These are phyloP conservation scores for Philereme vetulata DNA, from an alignment of 2,888 invertebrate species.

Conservation along the genomic window DNA sequence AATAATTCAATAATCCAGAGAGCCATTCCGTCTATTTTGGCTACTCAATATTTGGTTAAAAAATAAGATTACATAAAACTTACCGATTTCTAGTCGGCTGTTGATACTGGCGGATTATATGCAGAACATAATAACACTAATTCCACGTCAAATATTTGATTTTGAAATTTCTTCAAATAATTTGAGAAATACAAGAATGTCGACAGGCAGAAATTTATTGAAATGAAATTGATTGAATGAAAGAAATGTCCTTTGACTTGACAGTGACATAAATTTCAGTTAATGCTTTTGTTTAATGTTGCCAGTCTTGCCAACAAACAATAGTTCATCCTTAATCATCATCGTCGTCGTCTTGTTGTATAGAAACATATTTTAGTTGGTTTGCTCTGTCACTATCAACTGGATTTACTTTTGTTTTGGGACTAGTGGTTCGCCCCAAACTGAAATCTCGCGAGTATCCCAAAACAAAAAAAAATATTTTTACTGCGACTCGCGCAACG, in stretches of 20 bases:
- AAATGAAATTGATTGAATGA: neutral
- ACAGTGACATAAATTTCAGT: neutral
- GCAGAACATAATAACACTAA: constrained; percentile 43
- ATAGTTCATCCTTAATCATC: no score
- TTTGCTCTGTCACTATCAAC: no score
- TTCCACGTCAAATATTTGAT: constrained; percentile 45
- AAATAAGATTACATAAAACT: constrained; percentile 41
- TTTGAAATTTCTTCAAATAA: constrained; percentile 46
- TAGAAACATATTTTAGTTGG: no score
- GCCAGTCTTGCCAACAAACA: neutral
- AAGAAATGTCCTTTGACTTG: neutral
- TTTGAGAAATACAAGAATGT: constrained; percentile 34
- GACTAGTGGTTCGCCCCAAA: no score
- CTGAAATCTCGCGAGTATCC: no score
- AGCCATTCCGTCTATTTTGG: constrained; percentile 62
- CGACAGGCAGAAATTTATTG: constrained; percentile 4
- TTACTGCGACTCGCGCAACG: no score
- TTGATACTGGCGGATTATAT: constrained; percentile 9
- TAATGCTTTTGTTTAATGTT: neutral
- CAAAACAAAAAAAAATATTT: no score
- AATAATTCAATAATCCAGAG: constrained; percentile 52
- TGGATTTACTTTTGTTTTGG: no score
- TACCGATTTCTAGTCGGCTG: constrained; percentile 39
- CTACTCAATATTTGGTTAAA: constrained; percentile 42
- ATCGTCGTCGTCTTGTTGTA: no score